Percentiles rank a stretch among this genome's conserved stretches.
phyloP scores from a whole-genome alignment of 2,113 vertebrate genomes.

The Grus americana region DNA sequence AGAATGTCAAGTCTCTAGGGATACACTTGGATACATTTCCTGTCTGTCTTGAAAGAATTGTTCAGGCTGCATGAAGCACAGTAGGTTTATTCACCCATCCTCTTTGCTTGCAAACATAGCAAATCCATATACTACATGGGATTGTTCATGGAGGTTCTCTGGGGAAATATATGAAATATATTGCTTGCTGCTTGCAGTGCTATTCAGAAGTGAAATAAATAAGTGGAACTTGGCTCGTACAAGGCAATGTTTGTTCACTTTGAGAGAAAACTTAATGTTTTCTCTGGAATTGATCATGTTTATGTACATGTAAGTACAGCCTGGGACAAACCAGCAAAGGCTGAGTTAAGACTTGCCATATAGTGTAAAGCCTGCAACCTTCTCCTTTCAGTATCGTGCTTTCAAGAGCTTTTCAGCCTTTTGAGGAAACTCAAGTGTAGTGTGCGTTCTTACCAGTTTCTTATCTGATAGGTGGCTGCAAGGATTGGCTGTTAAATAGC shows the following conservation, averaged over 20 bases:
- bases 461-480: background rate
- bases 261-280: background rate
- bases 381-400: background rate
- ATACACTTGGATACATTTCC: conserved; percentile 41
- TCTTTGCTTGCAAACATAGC: background rate
- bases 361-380: background rate
- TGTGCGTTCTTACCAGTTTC: background rate
- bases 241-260: background rate
- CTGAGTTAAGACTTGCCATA: background rate
- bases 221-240: background rate
- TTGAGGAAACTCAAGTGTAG: background rate
- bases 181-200: background rate
- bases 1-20: conserved; percentile 57
- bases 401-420: background rate
- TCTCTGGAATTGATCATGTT: background rate
- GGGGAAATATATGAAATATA: background rate
- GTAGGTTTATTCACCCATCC: background rate
- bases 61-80: background rate
- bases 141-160: background rate
- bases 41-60: conserved; percentile 40
- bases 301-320: accelerated
- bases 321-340: background rate
- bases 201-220: background rate
- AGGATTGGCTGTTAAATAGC: background rate
- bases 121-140: background rate